Percentiles rank a stretch among this genome's conserved stretches.
Evolutionary conservation across 2,888 invertebrate genomes (phyloP).

Genomic region (Ephialtes manifestator): DNA sequence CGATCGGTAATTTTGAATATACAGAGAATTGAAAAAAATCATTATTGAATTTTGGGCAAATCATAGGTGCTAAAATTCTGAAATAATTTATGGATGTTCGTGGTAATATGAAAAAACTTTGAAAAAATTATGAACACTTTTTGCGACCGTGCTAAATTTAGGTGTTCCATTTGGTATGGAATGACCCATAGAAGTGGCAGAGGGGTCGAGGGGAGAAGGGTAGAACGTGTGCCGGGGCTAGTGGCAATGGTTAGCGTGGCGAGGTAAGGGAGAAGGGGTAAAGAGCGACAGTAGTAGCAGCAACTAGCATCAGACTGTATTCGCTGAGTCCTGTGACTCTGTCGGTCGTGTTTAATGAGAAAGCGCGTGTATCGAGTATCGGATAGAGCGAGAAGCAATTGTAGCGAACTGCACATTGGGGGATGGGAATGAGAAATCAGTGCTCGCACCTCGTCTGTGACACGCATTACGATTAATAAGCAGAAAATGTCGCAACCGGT

Average conservation of each 20-base stretch:
- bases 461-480: slow-evolving; percentile 81
- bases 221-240: neutral
- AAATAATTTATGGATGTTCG: no score
- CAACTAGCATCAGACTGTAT: slow-evolving; percentile 33
- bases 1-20: no score
- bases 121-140: no score
- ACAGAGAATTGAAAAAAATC: no score
- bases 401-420: slow-evolving; percentile 22
- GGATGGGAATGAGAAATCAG: slow-evolving; percentile 66
- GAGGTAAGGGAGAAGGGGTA: neutral
- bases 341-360: slow-evolving; percentile 71
- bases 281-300: neutral
- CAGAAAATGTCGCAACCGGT: slow-evolving; percentile 77
- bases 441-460: slow-evolving; percentile 67
- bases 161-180: no score
- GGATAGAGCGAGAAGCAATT: slow-evolving; percentile 20
- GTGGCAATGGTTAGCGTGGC: neutral
- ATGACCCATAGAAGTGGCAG: neutral
- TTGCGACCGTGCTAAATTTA: no score
- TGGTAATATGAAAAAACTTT: no score
- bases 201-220: slow-evolving; percentile 7
- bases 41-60: no score
- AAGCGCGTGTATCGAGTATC: slow-evolving; percentile 60
- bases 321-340: slow-evolving; percentile 37
- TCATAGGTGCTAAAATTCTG: no score